Conservation (phyloP, 2,113 vertebrate genomes). For the Tupaia tana region DNA sequence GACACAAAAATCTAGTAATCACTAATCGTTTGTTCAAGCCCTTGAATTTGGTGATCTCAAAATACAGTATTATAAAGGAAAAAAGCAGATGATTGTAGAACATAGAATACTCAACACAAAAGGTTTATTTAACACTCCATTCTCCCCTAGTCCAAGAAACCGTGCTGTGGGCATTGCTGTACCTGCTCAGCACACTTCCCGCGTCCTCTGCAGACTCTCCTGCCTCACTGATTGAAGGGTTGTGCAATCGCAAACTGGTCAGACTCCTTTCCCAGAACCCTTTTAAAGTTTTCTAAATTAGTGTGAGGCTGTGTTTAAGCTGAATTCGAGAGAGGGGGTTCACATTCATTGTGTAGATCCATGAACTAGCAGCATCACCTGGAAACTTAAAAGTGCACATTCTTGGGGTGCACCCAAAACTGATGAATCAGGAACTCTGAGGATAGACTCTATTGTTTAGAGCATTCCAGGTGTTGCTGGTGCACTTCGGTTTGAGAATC, state of each 20-base stretch:
- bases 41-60: neutral
- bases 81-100: neutral
- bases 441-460: neutral
- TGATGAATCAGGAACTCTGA: neutral
- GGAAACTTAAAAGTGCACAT: slow-evolving; percentile 5
- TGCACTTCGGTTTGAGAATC: neutral
- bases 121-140: neutral
- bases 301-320: neutral
- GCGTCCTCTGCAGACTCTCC: neutral
- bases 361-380: neutral
- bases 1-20: neutral
- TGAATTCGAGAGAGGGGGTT: neutral
- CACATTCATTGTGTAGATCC: neutral
- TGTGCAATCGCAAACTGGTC: neutral
- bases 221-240: neutral
- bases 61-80: neutral
- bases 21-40: neutral
- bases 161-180: neutral
- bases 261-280: neutral
- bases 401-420: neutral
- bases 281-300: neutral
- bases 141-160: neutral
- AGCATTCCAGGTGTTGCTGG: neutral
- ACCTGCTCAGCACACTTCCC: neutral
- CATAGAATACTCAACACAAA: neutral